Percentiles rank a stretch among this genome's conserved stretches.
Evolutionary conservation across 2,113 vertebrate genomes (phyloP).

Genomic region (Edolisoma coerulescens): DNA sequence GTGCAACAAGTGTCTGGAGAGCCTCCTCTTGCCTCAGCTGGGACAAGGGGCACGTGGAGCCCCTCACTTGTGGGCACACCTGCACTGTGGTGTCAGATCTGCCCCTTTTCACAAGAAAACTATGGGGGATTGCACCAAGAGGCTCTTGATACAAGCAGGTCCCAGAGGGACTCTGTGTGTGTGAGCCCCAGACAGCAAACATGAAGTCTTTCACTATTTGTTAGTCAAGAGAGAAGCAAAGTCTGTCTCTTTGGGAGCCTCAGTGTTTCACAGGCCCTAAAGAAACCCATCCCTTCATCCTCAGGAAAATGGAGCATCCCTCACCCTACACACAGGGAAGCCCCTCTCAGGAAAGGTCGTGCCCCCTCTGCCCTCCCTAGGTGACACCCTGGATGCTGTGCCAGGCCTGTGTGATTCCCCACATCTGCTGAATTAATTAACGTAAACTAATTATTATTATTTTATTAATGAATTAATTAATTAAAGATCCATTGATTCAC

Average conservation of each 20-base stretch:
- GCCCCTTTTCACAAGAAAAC: background rate
- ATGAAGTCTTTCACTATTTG: background rate
- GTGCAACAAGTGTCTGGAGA: background rate
- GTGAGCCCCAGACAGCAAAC: background rate
- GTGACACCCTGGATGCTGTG: background rate
- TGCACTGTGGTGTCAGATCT: background rate
- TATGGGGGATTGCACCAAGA: background rate
- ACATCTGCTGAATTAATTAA: background rate
- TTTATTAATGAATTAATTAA: background rate
- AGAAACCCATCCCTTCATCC: background rate
- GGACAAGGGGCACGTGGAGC: background rate
- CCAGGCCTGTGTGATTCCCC: background rate
- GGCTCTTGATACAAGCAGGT: background rate
- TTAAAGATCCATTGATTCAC: background rate
- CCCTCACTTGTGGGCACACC: accelerated
- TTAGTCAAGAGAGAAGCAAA: background rate
- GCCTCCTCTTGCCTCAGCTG: background rate
- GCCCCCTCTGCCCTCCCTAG: background rate
- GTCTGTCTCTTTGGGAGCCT: background rate
- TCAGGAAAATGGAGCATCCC: background rate
- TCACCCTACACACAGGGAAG: background rate
- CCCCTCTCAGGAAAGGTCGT: background rate
- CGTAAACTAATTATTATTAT: background rate
- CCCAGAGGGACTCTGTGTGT: background rate
- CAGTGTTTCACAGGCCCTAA: background rate